Base-by-base conservation (phyloP, 2,888 invertebrate species). In the Cheilosia urbana region DNA sequence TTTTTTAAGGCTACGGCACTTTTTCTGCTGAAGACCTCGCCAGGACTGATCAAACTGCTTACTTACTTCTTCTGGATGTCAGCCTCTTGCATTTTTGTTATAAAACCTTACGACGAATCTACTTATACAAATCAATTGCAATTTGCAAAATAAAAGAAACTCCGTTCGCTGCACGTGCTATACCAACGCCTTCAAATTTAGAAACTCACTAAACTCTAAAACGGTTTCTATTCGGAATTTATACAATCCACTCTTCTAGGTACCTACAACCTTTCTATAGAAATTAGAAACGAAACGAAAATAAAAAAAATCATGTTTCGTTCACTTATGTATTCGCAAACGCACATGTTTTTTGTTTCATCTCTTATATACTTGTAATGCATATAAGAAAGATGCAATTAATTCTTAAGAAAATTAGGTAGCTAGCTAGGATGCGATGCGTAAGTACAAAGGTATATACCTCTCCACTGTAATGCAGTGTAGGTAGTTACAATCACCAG, bases 181-280 rank as follows among this genome's bases (percentile, higher is more conserved):
- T 49, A 30, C 30, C 47, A 34, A n/a, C 83, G 15, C 79, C 42
- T 58, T 9, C 47, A 62, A 71, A 47, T 55, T 57, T 66, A n/a
- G 24, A 66, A 66, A 58, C 53, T 47, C 11, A 82, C 77, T 82
- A 51, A 37, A 66, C n/a, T 40, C 49, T n/a, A 15, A 72, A 66
- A 66, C 37, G 17, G 17, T 66, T 49, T 53, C 30, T 42, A 55
- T 47, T 60, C 71, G 60, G 60, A 71, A 58, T 82, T 77, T 82
- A 82, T 82, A 82, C n/a, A 42, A 30, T 62, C 40, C 21, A 58
- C 55, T 34, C 15, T 11, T 11, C 7, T 19, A 49, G 19, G 11
- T 49, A 27, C 6, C 7, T 27, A 7, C 30, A 1, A 30, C 49
- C 19, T 49, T 5, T 4, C 37, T 55, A 40, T n/a, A n/a, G n/a